A percentile compares a stretch with the other conserved stretches of the same genome.
Conservation (phyloP, 1,140 invertebrate genomes). For the Metopolophium dirhodum region DNA sequence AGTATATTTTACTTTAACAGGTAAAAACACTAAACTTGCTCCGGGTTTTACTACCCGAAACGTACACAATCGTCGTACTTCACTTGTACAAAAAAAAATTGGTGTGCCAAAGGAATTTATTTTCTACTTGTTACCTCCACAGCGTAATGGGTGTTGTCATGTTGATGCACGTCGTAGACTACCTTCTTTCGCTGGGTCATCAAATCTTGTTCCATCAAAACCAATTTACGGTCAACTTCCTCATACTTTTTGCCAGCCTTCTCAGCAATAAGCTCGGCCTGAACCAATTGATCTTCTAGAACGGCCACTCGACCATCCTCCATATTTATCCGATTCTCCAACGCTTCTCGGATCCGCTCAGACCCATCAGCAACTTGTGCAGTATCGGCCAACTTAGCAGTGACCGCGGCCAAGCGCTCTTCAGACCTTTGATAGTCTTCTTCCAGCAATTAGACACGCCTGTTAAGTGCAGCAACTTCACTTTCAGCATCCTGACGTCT, state of each 20-base stretch:
- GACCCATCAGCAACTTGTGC: conserved; percentile 99
- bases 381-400: conserved; percentile 95
- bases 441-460: conserved; percentile 97
- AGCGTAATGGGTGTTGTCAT: too few species aligned
- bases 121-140: too few species aligned
- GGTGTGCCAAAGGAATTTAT: too few species aligned
- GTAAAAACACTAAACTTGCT: too few species aligned
- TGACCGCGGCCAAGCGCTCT: conserved; percentile 94
- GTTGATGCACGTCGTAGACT: too few species aligned
- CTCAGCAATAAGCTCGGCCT: conserved; percentile 97
- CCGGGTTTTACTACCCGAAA: too few species aligned
- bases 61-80: too few species aligned
- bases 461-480: conserved; percentile 96
- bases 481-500: conserved; percentile 76
- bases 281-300: conserved; percentile 92
- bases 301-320: conserved; percentile 95
- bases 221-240: conserved; percentile 78
- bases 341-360: conserved; percentile 98
- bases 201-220: too few species aligned
- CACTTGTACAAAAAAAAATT: too few species aligned
- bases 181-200: too few species aligned
- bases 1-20: too few species aligned
- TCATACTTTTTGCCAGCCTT: too few species aligned
- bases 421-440: conserved; percentile 98
- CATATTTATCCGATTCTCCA: conserved; percentile 98